Base-by-base conservation (phyloP, 2,797 vertebrate genomes). In the Epinephelus coioides region DNA sequence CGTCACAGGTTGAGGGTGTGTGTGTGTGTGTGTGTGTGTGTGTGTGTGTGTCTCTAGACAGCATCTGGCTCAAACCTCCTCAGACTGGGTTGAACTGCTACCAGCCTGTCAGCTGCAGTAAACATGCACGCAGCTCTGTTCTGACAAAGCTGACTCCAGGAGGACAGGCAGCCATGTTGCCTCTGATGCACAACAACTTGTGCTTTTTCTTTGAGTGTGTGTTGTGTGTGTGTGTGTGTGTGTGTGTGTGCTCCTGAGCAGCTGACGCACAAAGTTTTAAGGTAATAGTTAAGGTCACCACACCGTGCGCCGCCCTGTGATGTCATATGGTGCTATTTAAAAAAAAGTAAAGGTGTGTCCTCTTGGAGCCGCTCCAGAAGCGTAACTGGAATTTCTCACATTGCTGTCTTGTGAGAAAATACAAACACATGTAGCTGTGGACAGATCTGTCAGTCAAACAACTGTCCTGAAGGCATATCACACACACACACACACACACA, bases 331-430 rank as follows among this genome's bases (percentile, higher is more conserved):
- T 7, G 43, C 51, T 64, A 74, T 68, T 54, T 27, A 2, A 25
- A 27, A 27, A n/a, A 60, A 66, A 57, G 17, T 54, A 27, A 81
- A 83, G 87, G 87, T 80, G 79, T 81, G 78, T 72, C 75, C 61
- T 10, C 68, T 55, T 15, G 49, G 19, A 46, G 30, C 34, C 0
- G 49, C 12, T 9, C 67, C 59, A 59, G 40, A 67, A 53, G 59
- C 83, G 75, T 73, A 76, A 78, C 78, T 75, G 47, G 46, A 77
- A 83, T 73, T 19, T 64, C 74, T 78, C 38, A 70, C 70, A 54
- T 80, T 46, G n/a, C 60, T 38, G 0, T 72, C 66, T 0, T 5
- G 43, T 38, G 27, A 55, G 21, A 34, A 66, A 80, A 34, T 34
- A 34, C 34, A 34, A 34, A 78, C 57, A 49, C 15, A 47, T 18